These are phyloP conservation scores for Melanotaenia parkinsoni DNA, from an alignment of 2,797 vertebrate genomes.

Conservation along the genomic window DNA sequence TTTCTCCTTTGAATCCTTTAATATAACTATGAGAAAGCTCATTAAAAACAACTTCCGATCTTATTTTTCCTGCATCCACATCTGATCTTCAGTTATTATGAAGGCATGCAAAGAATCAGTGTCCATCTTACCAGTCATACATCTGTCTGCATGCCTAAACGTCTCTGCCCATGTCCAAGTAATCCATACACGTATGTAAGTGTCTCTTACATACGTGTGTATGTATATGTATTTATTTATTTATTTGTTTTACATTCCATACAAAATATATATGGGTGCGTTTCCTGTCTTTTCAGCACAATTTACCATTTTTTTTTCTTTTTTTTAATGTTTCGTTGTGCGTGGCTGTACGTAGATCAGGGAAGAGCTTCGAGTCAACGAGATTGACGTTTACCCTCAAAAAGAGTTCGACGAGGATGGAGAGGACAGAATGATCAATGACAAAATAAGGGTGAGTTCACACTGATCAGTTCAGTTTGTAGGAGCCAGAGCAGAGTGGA, in stretches of 20 bases:
- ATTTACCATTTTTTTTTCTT: not conserved
- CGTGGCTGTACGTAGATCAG: slow-evolving; percentile 85
- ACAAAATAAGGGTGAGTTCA: slow-evolving; percentile 92
- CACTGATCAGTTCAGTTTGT: not conserved
- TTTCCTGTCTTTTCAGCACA: not conserved
- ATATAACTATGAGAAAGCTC: slow-evolving; percentile 54
- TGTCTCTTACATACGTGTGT: no score
- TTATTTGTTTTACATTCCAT: no score
- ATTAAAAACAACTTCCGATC: no score
- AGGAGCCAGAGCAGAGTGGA: not conserved
- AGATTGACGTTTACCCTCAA: slow-evolving; percentile 96
- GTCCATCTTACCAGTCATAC: slow-evolving; percentile 22
- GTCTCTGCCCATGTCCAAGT: no score
- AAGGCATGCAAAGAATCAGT: slow-evolving; percentile 24
- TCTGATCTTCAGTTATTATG: slow-evolving; percentile 30
- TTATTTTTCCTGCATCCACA: not conserved
- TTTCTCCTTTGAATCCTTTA: slow-evolving; percentile 43
- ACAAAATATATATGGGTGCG: not conserved
- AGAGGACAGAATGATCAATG: slow-evolving; percentile 93
- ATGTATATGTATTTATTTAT: no score
- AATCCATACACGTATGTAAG: no score
- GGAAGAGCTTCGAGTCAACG: slow-evolving; percentile 92
- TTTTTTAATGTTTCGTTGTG: not conserved
- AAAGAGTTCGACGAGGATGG: slow-evolving; percentile 97
- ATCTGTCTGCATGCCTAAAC: slow-evolving; percentile 9